Evolutionary conservation across 1,140 invertebrate species (phyloP).

Genomic region (Drosophila neocordata): DNA sequence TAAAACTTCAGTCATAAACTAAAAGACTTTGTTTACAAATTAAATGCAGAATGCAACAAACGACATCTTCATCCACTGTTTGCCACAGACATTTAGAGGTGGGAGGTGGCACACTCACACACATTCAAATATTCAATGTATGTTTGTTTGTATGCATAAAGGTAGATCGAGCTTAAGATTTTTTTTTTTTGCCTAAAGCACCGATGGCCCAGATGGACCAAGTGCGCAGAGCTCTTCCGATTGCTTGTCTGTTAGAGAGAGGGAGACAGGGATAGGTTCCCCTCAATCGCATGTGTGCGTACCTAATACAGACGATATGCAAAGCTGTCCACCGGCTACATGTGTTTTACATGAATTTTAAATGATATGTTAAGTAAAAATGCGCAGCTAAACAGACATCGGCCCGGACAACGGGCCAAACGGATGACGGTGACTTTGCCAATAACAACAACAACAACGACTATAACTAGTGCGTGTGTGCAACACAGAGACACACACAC

Average conservation of each 20-base stretch:
- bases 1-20: conserved; percentile 78
- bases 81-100: no score
- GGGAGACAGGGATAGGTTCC: not conserved
- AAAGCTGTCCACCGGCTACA: conserved; percentile 70
- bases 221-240: no score
- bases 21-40: conserved; percentile 82
- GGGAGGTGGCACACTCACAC: not conserved
- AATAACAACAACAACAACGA: conserved; percentile 15
- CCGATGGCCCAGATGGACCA: conserved; percentile 3
- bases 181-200: conserved; percentile 1
- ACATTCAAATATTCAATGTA: not conserved
- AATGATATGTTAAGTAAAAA: conserved; percentile 82
- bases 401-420: conserved; percentile 30
- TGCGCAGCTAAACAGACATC: conserved; percentile 76
- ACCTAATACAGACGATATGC: conserved; percentile 79
- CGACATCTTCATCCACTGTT: conserved; percentile 65
- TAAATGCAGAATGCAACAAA: conserved; percentile 79
- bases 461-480: conserved; percentile 39
- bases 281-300: conserved; percentile 13
- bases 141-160: not conserved
- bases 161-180: not conserved
- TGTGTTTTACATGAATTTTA: conserved; percentile 82
- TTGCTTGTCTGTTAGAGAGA: no score
- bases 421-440: no score
- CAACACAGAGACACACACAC: conserved; percentile 9